Percentiles rank a stretch among this genome's conserved stretches.
Evolutionary conservation across 1,140 invertebrate genomes (phyloP).

Genomic region (Planococcus citri): DNA sequence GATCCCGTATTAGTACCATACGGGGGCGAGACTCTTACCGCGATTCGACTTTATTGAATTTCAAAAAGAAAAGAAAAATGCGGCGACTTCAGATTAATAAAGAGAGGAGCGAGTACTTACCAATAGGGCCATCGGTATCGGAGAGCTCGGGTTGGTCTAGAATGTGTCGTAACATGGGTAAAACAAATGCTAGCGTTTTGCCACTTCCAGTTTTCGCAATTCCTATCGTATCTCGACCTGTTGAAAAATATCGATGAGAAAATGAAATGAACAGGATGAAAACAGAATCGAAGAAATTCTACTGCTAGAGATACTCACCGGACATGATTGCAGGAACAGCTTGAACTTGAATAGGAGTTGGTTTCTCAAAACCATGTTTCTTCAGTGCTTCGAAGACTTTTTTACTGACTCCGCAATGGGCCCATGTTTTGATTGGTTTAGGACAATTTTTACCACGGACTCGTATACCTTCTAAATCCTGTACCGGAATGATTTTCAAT

Average conservation of each 20-base stretch:
- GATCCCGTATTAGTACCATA: not conserved
- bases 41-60: not conserved
- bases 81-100: no score
- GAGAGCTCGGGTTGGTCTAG: conserved; percentile 85
- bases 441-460: conserved; percentile 82
- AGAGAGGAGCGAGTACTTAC: no score
- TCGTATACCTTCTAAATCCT: conserved; percentile 68
- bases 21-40: not conserved
- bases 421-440: conserved; percentile 93
- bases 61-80: not conserved
- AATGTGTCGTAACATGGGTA: conserved; percentile 98
- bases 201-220: conserved; percentile 99
- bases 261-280: not conserved
- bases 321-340: conserved; percentile 99
- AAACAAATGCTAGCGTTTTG: conserved; percentile 94
- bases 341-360: conserved; percentile 97
- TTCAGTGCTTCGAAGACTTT: conserved; percentile 91
- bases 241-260: not conserved
- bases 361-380: conserved; percentile 87
- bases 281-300: no score
- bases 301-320: conserved; percentile 37
- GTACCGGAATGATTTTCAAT: no score
- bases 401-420: conserved; percentile 94
- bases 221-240: conserved; percentile 84
- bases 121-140: conserved; percentile 92